Conservation (phyloP, 2,797 vertebrate species). For the Fistularia tabacaria region DNA sequence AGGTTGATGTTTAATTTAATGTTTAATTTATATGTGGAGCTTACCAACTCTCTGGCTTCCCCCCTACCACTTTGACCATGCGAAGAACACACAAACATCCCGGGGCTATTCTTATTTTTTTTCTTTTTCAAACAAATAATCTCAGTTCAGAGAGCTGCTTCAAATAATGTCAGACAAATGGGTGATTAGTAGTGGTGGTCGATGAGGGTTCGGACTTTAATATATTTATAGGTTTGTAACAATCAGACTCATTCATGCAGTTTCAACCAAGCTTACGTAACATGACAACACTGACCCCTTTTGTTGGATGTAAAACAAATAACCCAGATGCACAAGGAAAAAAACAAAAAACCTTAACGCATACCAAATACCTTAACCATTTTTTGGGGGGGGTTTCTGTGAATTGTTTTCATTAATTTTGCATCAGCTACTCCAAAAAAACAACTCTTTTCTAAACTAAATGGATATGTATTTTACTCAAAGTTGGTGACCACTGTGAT, state of each 20-base stretch:
- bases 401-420: no score
- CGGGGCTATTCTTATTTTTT: constrained; percentile 8
- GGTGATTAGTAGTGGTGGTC: not conserved
- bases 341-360: not conserved
- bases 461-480: no score
- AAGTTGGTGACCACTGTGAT: no score
- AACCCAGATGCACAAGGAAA: not conserved
- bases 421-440: no score
- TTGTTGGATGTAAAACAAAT: constrained; percentile 11
- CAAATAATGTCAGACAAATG: constrained; percentile 3
- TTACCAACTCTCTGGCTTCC: not conserved
- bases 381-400: no score
- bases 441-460: no score
- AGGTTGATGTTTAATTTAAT: no score
- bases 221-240: not conserved
- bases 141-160: constrained; percentile 10
- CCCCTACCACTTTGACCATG: not conserved
- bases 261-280: not conserved
- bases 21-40: no score
- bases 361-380: not conserved
- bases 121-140: not conserved
- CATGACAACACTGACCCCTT: constrained; percentile 24
- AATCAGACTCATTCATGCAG: constrained; percentile 16
- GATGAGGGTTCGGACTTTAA: not conserved
- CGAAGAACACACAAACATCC: constrained; percentile 14